Conservation (phyloP, 2,113 vertebrate species). For the Callipepla californica region DNA sequence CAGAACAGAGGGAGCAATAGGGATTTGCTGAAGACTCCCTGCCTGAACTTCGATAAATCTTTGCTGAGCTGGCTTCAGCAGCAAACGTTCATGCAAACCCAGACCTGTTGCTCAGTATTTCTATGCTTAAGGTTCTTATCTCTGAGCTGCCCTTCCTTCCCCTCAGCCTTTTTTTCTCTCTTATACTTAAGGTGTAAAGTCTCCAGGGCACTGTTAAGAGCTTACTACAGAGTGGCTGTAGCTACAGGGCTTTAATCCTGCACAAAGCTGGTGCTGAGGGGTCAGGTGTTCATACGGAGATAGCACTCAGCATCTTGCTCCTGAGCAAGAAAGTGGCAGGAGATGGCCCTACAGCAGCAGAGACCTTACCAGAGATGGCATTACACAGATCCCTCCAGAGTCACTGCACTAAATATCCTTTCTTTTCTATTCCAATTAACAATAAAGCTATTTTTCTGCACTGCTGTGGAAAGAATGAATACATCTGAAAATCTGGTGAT, state of each 20-base stretch:
- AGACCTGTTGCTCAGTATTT: neutral
- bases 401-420: neutral
- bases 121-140: neutral
- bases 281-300: rapidly evolving
- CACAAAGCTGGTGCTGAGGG: neutral
- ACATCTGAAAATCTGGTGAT: neutral
- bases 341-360: neutral
- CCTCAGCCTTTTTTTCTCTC: neutral
- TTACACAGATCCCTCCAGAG: neutral
- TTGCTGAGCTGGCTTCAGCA: neutral
- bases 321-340: neutral
- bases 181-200: neutral
- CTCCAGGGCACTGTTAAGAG: neutral
- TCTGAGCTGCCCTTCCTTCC: neutral
- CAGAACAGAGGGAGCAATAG: neutral
- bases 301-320: neutral
- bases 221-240: neutral
- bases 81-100: neutral
- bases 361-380: neutral
- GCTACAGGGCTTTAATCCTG: neutral
- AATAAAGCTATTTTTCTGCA: neutral
- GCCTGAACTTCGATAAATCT: neutral
- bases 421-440: rapidly evolving
- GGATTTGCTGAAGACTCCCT: neutral
- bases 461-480: neutral